Percentiles rank a stretch among this genome's conserved stretches.
Evolutionary conservation across 2,797 vertebrate species (phyloP).

Genomic region (Toxotes lorentzi): DNA sequence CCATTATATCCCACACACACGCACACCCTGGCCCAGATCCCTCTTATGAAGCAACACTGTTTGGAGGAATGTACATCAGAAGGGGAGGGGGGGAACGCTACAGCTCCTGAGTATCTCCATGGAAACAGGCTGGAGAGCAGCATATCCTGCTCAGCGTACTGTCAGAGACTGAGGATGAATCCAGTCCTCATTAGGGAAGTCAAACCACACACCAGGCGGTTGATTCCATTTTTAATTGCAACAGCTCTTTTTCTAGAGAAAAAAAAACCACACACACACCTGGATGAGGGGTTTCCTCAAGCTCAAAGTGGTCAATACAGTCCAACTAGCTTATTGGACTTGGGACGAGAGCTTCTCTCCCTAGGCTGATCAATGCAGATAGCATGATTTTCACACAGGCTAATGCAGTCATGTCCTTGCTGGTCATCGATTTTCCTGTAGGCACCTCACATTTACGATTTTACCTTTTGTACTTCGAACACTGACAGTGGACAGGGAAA

Average conservation of each 20-base stretch:
- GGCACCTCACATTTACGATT: conserved; percentile 6
- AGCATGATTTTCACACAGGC: conserved; percentile 17
- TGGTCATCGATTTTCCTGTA: conserved; percentile 25
- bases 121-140: conserved; percentile 88
- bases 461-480: conserved; percentile 6
- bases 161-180: conserved; percentile 82
- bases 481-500: conserved; percentile 18
- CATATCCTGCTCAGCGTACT: conserved; percentile 81
- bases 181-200: conserved; percentile 80
- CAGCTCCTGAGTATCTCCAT: conserved; percentile 86
- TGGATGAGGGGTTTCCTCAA: conserved; percentile 72
- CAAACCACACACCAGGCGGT: conserved; percentile 70
- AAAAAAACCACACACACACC: conserved; percentile 48
- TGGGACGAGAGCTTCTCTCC: conserved; percentile 12
- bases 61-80: conserved; percentile 80
- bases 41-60: conserved; percentile 73
- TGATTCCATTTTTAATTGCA: conserved; percentile 77
- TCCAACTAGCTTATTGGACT: conserved; percentile 17
- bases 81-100: conserved; percentile 58
- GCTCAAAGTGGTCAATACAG: conserved; percentile 27
- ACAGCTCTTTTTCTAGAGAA: conserved; percentile 53
- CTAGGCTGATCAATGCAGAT: conserved; percentile 34
- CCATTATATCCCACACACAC: conserved; percentile 55
- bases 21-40: conserved; percentile 76
- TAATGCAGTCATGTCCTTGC: neutral